Conservation (phyloP, 2,888 invertebrate genomes). For the Anorthoa munda region DNA sequence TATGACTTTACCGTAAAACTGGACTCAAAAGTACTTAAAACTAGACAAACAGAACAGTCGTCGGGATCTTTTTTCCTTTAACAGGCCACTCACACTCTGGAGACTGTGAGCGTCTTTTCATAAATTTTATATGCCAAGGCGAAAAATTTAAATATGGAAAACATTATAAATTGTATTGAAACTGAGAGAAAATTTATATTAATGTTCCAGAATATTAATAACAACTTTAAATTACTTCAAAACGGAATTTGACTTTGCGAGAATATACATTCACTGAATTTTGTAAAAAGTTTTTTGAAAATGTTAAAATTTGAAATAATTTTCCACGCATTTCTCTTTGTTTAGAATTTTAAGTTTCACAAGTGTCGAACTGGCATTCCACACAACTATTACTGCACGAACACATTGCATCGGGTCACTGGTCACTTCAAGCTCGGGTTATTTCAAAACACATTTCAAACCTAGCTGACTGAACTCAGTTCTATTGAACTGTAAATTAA, state of each 20-base stretch:
- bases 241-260: neutral
- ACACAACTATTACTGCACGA: slow-evolving; percentile 30
- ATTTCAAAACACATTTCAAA: slow-evolving; percentile 57
- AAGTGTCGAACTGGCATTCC: slow-evolving; percentile 13
- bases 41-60: slow-evolving; percentile 47
- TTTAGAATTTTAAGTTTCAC: slow-evolving; percentile 21
- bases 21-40: slow-evolving; percentile 43
- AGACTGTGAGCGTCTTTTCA: slow-evolving; percentile 57
- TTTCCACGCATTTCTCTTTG: slow-evolving; percentile 11
- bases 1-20: slow-evolving; percentile 20
- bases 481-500: slow-evolving; percentile 55
- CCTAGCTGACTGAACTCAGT: slow-evolving; percentile 34
- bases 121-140: slow-evolving; percentile 59
- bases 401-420: slow-evolving; percentile 34
- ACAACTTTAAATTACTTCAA: slow-evolving; percentile 24
- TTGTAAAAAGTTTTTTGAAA: neutral
- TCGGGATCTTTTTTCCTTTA: slow-evolving; percentile 43
- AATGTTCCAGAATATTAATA: slow-evolving; percentile 38
- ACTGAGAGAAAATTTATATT: slow-evolving; percentile 33
- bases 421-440: slow-evolving; percentile 36
- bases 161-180: slow-evolving; percentile 58
- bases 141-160: slow-evolving; percentile 55
- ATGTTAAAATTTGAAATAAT: neutral
- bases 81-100: slow-evolving; percentile 49
- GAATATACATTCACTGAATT: neutral